A percentile compares a stretch with the other conserved stretches of the same genome.
Conservation (phyloP, 2,797 vertebrate genomes). For the Chaetophractus vellerosus region DNA sequence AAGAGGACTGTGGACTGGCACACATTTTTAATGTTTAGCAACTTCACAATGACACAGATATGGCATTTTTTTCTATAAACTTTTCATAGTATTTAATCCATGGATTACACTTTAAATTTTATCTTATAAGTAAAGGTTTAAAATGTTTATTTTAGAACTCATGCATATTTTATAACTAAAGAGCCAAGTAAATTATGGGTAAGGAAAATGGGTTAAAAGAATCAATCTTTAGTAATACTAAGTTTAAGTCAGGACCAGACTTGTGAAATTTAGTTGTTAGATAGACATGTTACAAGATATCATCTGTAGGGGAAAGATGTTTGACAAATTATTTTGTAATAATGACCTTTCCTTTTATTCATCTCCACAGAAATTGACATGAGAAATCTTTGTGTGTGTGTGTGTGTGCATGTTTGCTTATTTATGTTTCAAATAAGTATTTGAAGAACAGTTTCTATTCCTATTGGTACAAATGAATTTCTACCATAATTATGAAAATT, state of each 20-base stretch:
- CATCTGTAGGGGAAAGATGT: background rate
- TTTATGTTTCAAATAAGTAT: background rate
- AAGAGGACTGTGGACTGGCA: background rate
- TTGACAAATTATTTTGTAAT: constrained; percentile 3
- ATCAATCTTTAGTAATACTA: background rate
- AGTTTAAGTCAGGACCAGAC: background rate
- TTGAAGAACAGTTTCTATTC: background rate
- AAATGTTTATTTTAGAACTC: background rate
- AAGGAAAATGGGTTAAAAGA: background rate
- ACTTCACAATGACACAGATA: background rate
- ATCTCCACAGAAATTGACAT: constrained; percentile 13
- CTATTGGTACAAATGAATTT: background rate
- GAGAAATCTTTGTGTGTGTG: background rate
- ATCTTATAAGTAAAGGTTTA: background rate
- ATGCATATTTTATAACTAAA: background rate
- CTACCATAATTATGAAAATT: background rate
- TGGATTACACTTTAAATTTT: background rate
- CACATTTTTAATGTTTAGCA: background rate
- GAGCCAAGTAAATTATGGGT: background rate
- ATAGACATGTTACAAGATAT: background rate
- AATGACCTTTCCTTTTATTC: background rate
- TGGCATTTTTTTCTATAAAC: background rate
- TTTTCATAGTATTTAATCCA: background rate
- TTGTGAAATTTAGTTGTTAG: background rate
- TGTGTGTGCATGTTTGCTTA: background rate